A percentile compares a stretch with the other conserved stretches of the same genome.
phyloP scores from a whole-genome alignment of 2,113 vertebrate species.

The Nycticebus coucang region DNA sequence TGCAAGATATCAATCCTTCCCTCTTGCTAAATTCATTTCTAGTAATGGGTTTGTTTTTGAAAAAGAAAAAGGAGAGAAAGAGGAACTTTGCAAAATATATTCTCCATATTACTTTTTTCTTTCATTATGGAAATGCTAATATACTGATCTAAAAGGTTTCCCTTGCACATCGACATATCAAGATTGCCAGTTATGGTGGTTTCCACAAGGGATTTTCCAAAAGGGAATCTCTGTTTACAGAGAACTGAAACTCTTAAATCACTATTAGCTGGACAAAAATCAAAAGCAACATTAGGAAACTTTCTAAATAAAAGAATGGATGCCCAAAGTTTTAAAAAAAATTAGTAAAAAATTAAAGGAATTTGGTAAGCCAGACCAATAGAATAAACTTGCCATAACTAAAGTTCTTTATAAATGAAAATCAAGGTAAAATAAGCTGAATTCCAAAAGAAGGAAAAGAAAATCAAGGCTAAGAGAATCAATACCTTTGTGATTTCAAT shows the following conservation, averaged over 20 bases:
- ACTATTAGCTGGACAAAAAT: constrained; percentile 49
- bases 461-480: constrained; percentile 11
- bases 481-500: constrained; percentile 20
- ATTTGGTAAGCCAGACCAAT: constrained; percentile 32
- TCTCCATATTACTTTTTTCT: neutral
- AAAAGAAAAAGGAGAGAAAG: neutral
- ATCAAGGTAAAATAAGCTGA: constrained; percentile 51
- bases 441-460: neutral
- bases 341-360: constrained; percentile 43
- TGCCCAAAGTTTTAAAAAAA: constrained; percentile 45
- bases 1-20: neutral
- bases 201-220: constrained; percentile 71
- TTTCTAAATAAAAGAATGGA: constrained; percentile 29
- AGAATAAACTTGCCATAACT: constrained; percentile 18
- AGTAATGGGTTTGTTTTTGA: constrained; percentile 32
- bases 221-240: constrained; percentile 47
- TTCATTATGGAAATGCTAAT: constrained; percentile 17
- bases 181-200: constrained; percentile 9
- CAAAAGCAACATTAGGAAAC: constrained; percentile 63
- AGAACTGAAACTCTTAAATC: constrained; percentile 68
- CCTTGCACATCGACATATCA: neutral
- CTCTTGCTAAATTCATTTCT: neutral
- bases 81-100: constrained; percentile 1
- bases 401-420: constrained; percentile 29
- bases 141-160: constrained; percentile 17